Base-by-base conservation (phyloP, 2,888 invertebrate species). In the Napeogenes sylphis region DNA sequence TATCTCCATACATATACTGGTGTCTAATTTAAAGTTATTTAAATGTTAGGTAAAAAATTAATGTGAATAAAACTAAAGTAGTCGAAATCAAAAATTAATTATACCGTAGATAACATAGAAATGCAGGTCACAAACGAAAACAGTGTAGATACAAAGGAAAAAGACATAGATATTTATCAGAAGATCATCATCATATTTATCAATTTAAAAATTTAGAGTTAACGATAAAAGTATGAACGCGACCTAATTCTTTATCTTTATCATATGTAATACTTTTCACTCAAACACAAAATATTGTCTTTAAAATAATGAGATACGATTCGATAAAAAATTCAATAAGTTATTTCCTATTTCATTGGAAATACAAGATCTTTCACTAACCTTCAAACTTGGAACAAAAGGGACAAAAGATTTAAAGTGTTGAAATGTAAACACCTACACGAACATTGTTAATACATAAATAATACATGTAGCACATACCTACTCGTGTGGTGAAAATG, bases 161-260 rank as follows among this genome's bases (percentile, higher is more conserved):
- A n/a, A 56, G 45, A 62, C 13, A n/a, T n/a, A 59, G 35, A 62
- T 14, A 46, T 63, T 56, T 63, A 58, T 63, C 56, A 38, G 5
- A 21, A 65, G 63, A 65, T 65, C 35, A 35, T 35, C 3, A 3
- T 4, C 5, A 35, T 35, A 35, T 4, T 35, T 35, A 35, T 35
- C 35, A 35, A 35, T 35, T 35, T 58, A 62, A 62, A 55, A 65
- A 62, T 60, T 47, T 58, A 21, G 58, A 57, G 56, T 45, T 14
- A 10, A 13, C 13, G 63, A 55, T 62, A 57, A 38, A 0, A 21
- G 30, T 46, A 21, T 21, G 51, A 10, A 12, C 21, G 51, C 62
- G 64, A 62, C 63, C 61, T 61, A 63, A 58, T 63, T 63, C 56
- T 30, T 54, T 55, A 59, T 66, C 66, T 54, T 58, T 8, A n/a